Evolutionary conservation across 2,113 vertebrate genomes (phyloP), one percentile per base, ranked within the genome.

Genomic region (Noctilio leporinus): DNA sequence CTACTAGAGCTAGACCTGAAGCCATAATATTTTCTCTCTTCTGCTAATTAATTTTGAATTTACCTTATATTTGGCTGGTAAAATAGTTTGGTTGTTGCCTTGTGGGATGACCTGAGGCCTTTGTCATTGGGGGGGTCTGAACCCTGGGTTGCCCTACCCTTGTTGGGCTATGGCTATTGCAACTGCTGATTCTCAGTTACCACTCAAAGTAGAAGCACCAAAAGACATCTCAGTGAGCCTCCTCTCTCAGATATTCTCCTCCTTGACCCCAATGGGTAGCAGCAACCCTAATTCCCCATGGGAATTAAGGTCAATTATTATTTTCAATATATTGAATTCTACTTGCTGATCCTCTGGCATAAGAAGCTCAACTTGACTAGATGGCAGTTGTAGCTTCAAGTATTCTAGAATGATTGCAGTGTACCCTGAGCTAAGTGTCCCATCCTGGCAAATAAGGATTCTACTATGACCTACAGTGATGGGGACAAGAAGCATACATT

Each of bases 91-190:
- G 7, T 30, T 35, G 0, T 67, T 73, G 77, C 10, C 40, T 38
- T 1, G 2, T 43, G 28, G 15, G 35, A 8, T 30, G 28, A 88
- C 11, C 17, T 20, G 4, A 91, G 57, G 57, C 12, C 3, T 73
- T 85, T 38, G 35, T 40, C 40, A 64, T 40, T 43, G 69, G 24
- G 69, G 24, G 26, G 0, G 2, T 55, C 24, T 45, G 62, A 69
- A 65, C 2, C 4, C 10, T 47, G 22, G 1, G 1, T 24, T n/a
- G 1, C 28, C 2, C 59, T 59, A 28, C 33, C 9, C 10, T 43
- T 73, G 7, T 19, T 47, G 49, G 17, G 6, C 20, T 73, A 3
- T 49, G 70, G 24, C 59, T 93, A 4, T 26, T 59, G 6, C 4
- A 75, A 19, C 14, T 82, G 24, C 43, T 51, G 33, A 78, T 47